phyloP scores from a whole-genome alignment of 2,888 invertebrate species.

The Lingula anatina region DNA sequence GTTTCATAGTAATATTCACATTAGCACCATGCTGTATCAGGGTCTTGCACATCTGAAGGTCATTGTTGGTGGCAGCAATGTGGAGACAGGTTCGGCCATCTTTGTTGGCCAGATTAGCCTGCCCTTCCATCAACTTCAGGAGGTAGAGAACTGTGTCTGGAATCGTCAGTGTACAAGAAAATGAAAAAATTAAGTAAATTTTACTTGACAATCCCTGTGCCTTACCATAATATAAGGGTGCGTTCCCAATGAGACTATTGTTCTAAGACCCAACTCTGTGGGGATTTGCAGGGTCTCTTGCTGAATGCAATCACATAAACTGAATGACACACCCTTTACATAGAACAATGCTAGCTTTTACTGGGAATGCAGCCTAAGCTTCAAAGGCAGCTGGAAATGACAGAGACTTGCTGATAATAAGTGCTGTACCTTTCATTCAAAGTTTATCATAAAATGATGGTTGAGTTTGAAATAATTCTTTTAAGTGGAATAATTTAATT shows the following conservation, averaged over 20 bases:
- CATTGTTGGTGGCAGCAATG: slow-evolving; percentile 88
- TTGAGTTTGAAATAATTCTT: too few relatives aligned
- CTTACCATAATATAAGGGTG: background rate
- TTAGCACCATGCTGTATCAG: slow-evolving; percentile 79
- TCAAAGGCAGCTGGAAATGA: too few relatives aligned
- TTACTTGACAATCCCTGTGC: background rate
- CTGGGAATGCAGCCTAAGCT: too few relatives aligned
- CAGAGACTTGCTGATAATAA: too few relatives aligned
- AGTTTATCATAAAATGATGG: too few relatives aligned
- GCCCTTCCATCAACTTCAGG: slow-evolving; percentile 58
- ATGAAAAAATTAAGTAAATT: too few relatives aligned
- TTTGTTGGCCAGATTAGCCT: slow-evolving; percentile 80
- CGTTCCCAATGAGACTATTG: too few relatives aligned
- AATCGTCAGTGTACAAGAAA: too few relatives aligned
- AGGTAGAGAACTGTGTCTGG: slow-evolving; percentile 37
- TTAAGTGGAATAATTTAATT: too few relatives aligned
- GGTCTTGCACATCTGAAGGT: slow-evolving; percentile 86
- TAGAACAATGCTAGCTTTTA: background rate
- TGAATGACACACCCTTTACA: background rate
- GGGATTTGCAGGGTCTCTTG: background rate
- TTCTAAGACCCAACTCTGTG: background rate
- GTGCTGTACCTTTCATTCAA: too few relatives aligned
- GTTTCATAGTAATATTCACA: slow-evolving; percentile 67
- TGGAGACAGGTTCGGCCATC: slow-evolving; percentile 91
- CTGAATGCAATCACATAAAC: too few relatives aligned